These are phyloP conservation scores for Drosophila hamatofila DNA, from an alignment of 2,888 invertebrate species.

Conservation along the genomic window DNA sequence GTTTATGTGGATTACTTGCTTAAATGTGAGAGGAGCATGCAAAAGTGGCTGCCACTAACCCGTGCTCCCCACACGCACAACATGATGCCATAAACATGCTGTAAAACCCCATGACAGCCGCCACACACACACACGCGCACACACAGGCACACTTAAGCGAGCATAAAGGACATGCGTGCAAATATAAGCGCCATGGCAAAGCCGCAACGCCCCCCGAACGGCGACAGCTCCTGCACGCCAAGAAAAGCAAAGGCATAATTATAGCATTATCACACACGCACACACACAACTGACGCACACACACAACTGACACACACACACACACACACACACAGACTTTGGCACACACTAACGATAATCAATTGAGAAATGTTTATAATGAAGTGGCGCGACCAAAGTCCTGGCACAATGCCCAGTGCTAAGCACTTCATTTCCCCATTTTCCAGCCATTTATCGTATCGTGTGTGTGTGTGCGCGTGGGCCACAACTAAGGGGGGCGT, in stretches of 20 bases:
- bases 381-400: constrained; percentile 72
- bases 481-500: constrained; percentile 46
- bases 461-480: constrained; percentile 8
- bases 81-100: constrained; percentile 65
- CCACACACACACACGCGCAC: constrained; percentile 16
- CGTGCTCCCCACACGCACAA: constrained; percentile 5
- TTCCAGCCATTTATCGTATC: constrained; percentile 46
- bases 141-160: constrained; percentile 8
- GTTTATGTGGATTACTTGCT: constrained; percentile 79
- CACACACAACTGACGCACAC: constrained; percentile 21
- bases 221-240: constrained; percentile 57
- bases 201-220: constrained; percentile 57
- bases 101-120: constrained; percentile 60
- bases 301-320: constrained; percentile 6
- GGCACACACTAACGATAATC: constrained; percentile 74
- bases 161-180: constrained; percentile 69
- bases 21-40: constrained; percentile 70
- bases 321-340: constrained; percentile 9
- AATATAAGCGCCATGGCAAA: constrained; percentile 67
- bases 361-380: constrained; percentile 81
- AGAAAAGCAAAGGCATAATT: constrained; percentile 74
- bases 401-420: constrained; percentile 60
- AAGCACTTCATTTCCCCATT: constrained; percentile 69
- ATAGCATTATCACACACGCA: constrained; percentile 74
- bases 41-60: constrained; percentile 55